Conservation (phyloP, 2,888 invertebrate species). For the Tipula unca region DNA sequence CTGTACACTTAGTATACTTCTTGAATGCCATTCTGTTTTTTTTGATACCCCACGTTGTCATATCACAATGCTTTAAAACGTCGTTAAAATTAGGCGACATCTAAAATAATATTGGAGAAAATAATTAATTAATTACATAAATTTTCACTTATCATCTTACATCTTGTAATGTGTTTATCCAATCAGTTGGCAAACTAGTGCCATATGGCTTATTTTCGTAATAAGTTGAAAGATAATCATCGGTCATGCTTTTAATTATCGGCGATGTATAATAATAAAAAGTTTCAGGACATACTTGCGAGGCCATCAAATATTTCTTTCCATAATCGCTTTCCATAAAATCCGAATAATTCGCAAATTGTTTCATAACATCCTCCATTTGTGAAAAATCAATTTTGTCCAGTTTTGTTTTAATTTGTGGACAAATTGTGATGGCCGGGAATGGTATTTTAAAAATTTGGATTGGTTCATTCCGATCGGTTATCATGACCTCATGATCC, state of each 20-base stretch:
- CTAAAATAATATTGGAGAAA: too few species aligned
- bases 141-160: too few species aligned
- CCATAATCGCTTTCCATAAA: not conserved
- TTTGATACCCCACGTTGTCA: too few species aligned
- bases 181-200: too few species aligned
- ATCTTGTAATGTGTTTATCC: too few species aligned
- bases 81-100: too few species aligned
- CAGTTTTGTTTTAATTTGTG: constrained; percentile 38
- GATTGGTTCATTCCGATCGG: constrained; percentile 37
- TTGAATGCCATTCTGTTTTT: too few species aligned
- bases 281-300: not conserved
- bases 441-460: constrained; percentile 37
- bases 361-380: not conserved
- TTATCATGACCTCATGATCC: constrained; percentile 36
- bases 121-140: too few species aligned
- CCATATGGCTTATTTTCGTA: too few species aligned
- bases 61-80: too few species aligned
- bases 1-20: too few species aligned
- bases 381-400: constrained; percentile 32
- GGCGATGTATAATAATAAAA: not conserved
- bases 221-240: too few species aligned
- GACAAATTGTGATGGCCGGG: constrained; percentile 38
- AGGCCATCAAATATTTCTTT: not conserved
- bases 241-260: not conserved
- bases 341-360: not conserved